Evolutionary conservation across 2,113 vertebrate species (phyloP).

Genomic region (Prunella fulvescens): DNA sequence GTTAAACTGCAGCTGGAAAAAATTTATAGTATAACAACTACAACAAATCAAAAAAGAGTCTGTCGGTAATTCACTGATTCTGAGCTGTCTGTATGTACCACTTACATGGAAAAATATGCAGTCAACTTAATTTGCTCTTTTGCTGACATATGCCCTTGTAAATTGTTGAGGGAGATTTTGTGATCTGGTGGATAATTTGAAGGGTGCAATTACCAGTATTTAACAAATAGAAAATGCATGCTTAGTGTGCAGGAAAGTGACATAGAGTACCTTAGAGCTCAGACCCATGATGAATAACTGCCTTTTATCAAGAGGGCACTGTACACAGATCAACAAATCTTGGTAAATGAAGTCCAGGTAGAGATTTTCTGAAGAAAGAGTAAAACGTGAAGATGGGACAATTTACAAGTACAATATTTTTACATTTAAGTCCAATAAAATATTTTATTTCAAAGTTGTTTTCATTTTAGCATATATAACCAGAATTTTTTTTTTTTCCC

Average conservation of each 20-base stretch:
- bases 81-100: background rate
- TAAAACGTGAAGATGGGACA: background rate
- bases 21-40: background rate
- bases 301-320: background rate
- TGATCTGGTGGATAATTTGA: background rate
- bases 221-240: background rate
- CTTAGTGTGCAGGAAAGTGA: background rate
- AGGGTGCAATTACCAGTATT: background rate
- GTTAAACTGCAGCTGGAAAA: background rate
- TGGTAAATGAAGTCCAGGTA: background rate
- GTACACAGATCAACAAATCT: background rate
- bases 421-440: background rate
- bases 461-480: background rate
- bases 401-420: background rate
- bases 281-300: background rate
- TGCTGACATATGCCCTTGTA: background rate
- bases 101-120: background rate
- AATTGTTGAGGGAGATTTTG: background rate
- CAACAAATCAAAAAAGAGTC: background rate
- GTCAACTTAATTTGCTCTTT: background rate
- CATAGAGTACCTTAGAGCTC: background rate
- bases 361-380: background rate
- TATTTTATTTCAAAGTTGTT: background rate
- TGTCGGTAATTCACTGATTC: background rate
- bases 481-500: background rate